Evolutionary conservation across 2,113 vertebrate genomes (phyloP).

Genomic region (Entosphenus tridentatus): DNA sequence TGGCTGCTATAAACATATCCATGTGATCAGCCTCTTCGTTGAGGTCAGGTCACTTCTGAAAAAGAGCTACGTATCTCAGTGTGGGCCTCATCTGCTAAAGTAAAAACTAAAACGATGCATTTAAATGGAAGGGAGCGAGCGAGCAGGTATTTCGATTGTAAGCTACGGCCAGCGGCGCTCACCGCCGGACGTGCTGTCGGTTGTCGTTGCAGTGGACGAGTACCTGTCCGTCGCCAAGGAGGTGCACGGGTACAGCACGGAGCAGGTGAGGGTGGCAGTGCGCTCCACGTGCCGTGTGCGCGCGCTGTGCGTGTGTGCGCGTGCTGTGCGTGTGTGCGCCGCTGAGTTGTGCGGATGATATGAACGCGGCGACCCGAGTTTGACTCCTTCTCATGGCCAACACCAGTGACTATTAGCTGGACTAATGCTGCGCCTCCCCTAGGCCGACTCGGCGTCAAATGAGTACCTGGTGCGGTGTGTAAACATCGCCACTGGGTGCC

Average conservation of each 20-base stretch:
- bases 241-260: constrained; percentile 93
- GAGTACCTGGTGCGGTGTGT: no score
- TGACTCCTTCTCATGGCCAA: no score
- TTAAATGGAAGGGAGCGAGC: neutral
- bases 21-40: neutral
- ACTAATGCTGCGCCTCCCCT: no score
- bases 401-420: no score
- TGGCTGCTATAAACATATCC: no score
- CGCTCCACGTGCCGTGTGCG: no score
- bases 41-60: neutral
- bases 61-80: neutral
- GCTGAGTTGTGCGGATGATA: no score
- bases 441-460: no score
- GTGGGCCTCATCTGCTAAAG: neutral
- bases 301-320: no score
- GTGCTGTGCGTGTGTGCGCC: no score
- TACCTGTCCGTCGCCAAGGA: constrained; percentile 94
- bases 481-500: no score
- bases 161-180: neutral
- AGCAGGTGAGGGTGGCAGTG: constrained; percentile 38
- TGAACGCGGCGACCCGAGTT: no score
- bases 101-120: neutral
- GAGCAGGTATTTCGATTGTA: neutral
- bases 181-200: neutral
- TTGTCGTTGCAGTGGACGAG: constrained; percentile 63